Evolutionary conservation across 2,113 vertebrate genomes (phyloP).

Genomic region (Ardeotis arabs): DNA sequence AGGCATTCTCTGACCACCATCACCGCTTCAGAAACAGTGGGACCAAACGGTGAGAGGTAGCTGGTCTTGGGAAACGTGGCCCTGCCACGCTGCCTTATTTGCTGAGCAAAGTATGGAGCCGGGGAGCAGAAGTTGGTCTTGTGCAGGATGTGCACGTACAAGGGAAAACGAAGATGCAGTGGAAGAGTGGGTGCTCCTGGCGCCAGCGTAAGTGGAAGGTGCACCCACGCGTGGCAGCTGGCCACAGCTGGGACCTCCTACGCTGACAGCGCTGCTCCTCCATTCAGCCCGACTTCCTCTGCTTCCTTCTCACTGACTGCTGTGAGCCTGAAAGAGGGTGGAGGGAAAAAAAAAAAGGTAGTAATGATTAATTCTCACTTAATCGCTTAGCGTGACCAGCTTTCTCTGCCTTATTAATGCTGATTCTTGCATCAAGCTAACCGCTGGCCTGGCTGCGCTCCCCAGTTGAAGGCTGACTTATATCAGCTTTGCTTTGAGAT

Average conservation of each 20-base stretch:
- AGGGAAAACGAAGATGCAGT: neutral
- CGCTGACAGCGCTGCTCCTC: neutral
- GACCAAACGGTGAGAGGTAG: neutral
- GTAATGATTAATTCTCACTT: neutral
- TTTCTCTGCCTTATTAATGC: neutral
- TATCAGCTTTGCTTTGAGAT: neutral
- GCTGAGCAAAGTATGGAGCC: neutral
- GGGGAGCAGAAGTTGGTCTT: neutral
- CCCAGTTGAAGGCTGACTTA: neutral
- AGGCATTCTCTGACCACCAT: neutral
- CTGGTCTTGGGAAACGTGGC: neutral
- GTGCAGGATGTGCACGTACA: neutral
- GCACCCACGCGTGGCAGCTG: fast-evolving
- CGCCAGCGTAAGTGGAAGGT: fast-evolving
- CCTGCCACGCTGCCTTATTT: fast-evolving
- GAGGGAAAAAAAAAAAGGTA: neutral
- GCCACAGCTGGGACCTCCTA: neutral
- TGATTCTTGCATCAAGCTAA: neutral
- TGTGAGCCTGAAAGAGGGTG: neutral
- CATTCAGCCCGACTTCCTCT: neutral
- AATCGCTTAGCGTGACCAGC: neutral
- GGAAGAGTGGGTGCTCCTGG: neutral
- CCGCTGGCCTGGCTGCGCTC: neutral
- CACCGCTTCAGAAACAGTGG: neutral
- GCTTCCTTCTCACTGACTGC: neutral